Base-by-base conservation (phyloP, 2,888 invertebrate species). In the Lasioglossum zephyrum region DNA sequence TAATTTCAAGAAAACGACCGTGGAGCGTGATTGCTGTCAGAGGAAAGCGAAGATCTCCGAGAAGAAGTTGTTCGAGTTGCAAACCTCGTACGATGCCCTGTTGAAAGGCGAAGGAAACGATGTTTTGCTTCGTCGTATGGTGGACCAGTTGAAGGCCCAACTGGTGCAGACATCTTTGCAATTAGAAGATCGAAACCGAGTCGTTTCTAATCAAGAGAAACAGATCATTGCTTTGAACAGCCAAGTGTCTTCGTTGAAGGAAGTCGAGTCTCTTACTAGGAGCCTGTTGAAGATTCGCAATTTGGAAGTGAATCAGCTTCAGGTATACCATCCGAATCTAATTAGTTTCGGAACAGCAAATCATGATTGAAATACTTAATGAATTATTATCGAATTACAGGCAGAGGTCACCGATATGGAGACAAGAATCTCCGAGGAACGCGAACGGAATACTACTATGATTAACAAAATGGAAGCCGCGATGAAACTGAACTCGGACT, bases 251-350 rank as follows among this genome's bases (percentile, higher is more conserved):
- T 97, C 98, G 1, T 95, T 98, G 53, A 98, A 98, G 93, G 98
- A 98, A 93, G 98, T 98, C 72, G 96, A 98, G n/a, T 95, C 96
- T 16, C 97, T 98, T 84, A 98, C 98, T 3, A 98, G 98, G 94
- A 97, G 98, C 91, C 95, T 98, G 92, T 94, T 98, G 39, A 97
- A 97, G 92, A 97, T 98, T 73, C 96, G 98, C 87, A 98, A 97
- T 92, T 96, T 97, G 80, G 98, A 98, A 95, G 97, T 97, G 31
- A 97, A 97, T 82, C 97, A 98, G 94, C 96, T 98, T 93, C 96
- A 97, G 95, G 96, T 96, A 87, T 92, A 53, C 0, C 36, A 8
- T 22, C 5, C 8, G n/a, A 41, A 57, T 22, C 4, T n/a, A 9
- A 60, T 60, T 26, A 39, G 57, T 18, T 44, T 44, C 11, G 4